Base-by-base conservation (phyloP, 2,113 vertebrate species). In the Osmerus mordax region DNA sequence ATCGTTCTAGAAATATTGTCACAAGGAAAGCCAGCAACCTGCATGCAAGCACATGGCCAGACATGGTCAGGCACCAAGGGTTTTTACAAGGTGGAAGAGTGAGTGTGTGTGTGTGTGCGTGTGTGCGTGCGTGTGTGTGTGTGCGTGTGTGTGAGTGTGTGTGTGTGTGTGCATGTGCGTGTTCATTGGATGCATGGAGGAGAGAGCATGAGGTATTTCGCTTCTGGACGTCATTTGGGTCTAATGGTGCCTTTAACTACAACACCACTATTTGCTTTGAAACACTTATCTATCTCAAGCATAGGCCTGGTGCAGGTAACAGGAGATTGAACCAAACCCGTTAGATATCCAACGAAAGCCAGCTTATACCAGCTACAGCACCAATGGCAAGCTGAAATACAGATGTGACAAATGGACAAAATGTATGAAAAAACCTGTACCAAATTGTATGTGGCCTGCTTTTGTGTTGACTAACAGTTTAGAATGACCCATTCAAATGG, bases 161-260 rank as follows among this genome's bases (percentile, higher is more conserved):
- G 25, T 25, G 25, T 25, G 25, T 25, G 25, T 25, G 25, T 25
- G 25, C 25, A 3, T 25, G 25, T 25, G 25, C 25, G 25, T 36
- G 4, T 9, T 11, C 41, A 12, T 47, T 9, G 41, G 41, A 9
- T 47, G 41, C 54, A 15, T 56, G 21, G 47, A 16, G 28, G 59
- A 65, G 41, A 58, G 18, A 69, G 7, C 54, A 55, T 62, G 66
- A 72, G 53, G 59, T 64, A 69, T 58, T 59, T 54, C 54, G 36
- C 71, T 18, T 23, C 36, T 59, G 69, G 63, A 67, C 58, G 19
- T 64, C 36, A 75, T 75, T 72, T 70, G 51, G 75, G 66, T 70
- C 72, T 75, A 75, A 81, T 78, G 70, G 73, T n/a, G 61, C 74
- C 76, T 75, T 70, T 73, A 78, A 78, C 72, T 73, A 65, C 65